Base-by-base conservation (phyloP, 2,797 vertebrate species). In the Pteronotus mesoamericanus region DNA sequence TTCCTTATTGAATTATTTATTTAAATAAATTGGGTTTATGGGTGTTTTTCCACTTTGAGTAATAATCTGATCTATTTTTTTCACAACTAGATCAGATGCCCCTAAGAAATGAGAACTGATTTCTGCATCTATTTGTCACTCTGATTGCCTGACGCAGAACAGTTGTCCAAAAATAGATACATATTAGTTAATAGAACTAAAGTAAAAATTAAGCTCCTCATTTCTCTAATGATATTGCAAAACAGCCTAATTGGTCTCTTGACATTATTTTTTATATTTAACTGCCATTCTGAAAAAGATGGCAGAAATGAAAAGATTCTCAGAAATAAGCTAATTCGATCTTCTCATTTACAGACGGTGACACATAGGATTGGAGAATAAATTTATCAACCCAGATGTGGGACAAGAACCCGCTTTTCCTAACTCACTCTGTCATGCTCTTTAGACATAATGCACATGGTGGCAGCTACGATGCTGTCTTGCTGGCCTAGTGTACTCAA, bases 211-310 rank as follows among this genome's bases (percentile, higher is more conserved):
- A 89, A 80, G 37, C 3, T 93, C 16, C 3, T 11, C 55, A 26
- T 91, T 75, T 80, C 24, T 85, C 9, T 77, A 84, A 72, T 42
- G 34, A 91, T 92, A 69, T 80, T 14, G 39, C 21, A 2, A 89
- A 88, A 24, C 18, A 92, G 9, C 21, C 29, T 83, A 72, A 78
- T 12, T 74, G 19, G 64, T 79, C 22, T 88, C n/a, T 84, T 87
- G 72, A 61, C 29, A 55, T 91, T 80, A 55, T 71, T 55, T 92
- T 88, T 24, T 89, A 39, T 69, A 92, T 66, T 86, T 95, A 61
- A 61, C n/a, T 64, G 4, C 11, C 32, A 4, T 95, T 85, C 48
- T 91, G 22, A 82, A 57, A 85, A 95, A 83, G 14, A 16, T 42
- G 37, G 42, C n/a, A 78, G 32, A 68, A 78, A 72, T 68, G 37